These are phyloP conservation scores for Felis chaus DNA, from an alignment of 2,113 vertebrate species.

Conservation along the genomic window DNA sequence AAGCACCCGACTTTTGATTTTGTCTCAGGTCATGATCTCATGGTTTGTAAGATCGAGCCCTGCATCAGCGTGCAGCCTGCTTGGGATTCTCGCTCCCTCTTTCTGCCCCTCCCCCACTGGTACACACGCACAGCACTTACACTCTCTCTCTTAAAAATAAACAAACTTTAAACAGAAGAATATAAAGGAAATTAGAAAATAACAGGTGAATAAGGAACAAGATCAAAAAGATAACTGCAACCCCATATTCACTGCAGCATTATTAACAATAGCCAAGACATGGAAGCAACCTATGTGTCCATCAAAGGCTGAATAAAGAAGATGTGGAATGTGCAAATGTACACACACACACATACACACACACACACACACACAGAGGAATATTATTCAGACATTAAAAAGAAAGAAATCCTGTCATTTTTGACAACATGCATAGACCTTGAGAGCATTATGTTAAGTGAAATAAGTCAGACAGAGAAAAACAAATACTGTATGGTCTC, in stretches of 20 bases:
- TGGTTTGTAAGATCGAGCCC: too few species aligned
- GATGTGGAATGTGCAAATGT: neutral
- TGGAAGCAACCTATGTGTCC: too few species aligned
- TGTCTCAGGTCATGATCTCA: too few species aligned
- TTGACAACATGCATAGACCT: neutral
- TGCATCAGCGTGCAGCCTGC: too few species aligned
- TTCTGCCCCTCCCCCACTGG: too few species aligned
- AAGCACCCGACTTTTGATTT: too few species aligned
- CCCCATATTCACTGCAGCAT: neutral
- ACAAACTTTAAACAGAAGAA: neutral
- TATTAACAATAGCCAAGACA: neutral
- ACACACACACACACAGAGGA: neutral
- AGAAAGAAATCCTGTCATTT: slow-evolving; percentile 3
- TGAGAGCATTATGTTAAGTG: neutral
- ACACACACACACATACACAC: neutral
- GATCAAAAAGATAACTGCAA: neutral
- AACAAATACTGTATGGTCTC: neutral
- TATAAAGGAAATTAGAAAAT: slow-evolving; percentile 35
- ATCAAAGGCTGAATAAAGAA: neutral
- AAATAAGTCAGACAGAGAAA: neutral
- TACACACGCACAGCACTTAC: too few species aligned
- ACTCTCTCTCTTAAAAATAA: too few species aligned
- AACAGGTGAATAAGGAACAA: neutral
- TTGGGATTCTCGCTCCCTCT: too few species aligned
- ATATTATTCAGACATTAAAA: neutral